Conservation (phyloP, 2,113 vertebrate species). For the Empidonax alnorum region DNA sequence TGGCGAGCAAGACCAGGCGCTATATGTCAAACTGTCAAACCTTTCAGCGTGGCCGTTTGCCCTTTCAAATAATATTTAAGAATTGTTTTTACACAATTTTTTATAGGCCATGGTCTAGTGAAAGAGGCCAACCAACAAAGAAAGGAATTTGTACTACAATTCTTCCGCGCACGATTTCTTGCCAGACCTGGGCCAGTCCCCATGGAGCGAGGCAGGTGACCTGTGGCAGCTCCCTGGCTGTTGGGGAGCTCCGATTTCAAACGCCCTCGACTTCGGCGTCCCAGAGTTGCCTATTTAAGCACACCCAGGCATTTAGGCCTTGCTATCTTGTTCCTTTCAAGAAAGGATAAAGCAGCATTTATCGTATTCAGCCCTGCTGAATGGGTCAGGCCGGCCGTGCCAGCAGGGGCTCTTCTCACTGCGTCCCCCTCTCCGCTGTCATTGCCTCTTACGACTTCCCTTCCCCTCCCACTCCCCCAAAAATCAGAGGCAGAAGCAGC, state of each 20-base stretch:
- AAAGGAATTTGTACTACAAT: slow-evolving; percentile 83
- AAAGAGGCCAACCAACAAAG: slow-evolving; percentile 80
- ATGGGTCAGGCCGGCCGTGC: slow-evolving; percentile 83
- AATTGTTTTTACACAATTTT: slow-evolving; percentile 87
- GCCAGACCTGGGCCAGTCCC: slow-evolving; percentile 77
- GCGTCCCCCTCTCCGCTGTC: slow-evolving; percentile 27
- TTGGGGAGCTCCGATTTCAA: slow-evolving; percentile 85
- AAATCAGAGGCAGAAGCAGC: slow-evolving; percentile 12
- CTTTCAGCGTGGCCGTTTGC: slow-evolving; percentile 79
- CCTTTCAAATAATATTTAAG: slow-evolving; percentile 86
- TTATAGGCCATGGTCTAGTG: slow-evolving; percentile 83
- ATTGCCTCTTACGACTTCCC: background rate
- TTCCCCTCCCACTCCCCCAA: background rate
- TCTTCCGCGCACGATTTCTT: slow-evolving; percentile 80
- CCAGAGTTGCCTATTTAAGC: slow-evolving; percentile 84
- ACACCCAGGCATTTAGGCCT: slow-evolving; percentile 87
- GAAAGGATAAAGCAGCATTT: slow-evolving; percentile 88
- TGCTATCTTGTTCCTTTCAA: slow-evolving; percentile 86
- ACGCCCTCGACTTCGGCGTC: slow-evolving; percentile 82
- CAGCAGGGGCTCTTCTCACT: slow-evolving; percentile 82
- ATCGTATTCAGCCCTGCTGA: slow-evolving; percentile 93
- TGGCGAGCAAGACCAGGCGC: slow-evolving; percentile 75
- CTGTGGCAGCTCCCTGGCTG: slow-evolving; percentile 86
- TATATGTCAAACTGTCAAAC: slow-evolving; percentile 83
- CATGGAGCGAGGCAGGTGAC: slow-evolving; percentile 82